Percentiles rank a stretch among this genome's conserved stretches.
Evolutionary conservation across 2,888 invertebrate species (phyloP).

Genomic region (Cerceris ruficornis): DNA sequence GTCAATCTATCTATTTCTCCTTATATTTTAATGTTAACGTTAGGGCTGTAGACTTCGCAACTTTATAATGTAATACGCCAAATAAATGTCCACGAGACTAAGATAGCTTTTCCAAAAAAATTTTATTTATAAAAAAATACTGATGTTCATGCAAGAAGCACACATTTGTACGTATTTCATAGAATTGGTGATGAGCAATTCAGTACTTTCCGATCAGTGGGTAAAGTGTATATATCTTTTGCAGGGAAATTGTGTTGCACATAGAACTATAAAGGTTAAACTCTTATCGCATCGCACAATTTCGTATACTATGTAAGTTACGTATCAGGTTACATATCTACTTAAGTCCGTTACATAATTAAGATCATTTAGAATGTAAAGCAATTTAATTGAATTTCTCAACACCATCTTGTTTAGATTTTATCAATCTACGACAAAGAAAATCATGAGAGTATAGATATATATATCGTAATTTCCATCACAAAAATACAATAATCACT

Average conservation of each 20-base stretch:
- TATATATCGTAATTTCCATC: conserved; percentile 12
- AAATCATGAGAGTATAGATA: conserved; percentile 12
- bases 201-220: not conserved
- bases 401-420: conserved; percentile 7
- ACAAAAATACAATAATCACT: conserved; percentile 18
- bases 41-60: too few species aligned
- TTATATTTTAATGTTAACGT: too few species aligned
- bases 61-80: too few species aligned
- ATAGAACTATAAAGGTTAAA: not conserved
- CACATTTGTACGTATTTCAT: conserved; percentile 10
- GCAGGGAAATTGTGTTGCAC: not conserved
- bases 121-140: conserved; percentile 46
- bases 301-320: too few species aligned
- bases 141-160: conserved; percentile 25
- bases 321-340: too few species aligned
- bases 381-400: conserved; percentile 5
- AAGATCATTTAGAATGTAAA: conserved; percentile 10
- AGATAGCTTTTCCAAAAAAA: conserved; percentile 21
- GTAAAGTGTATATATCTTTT: not conserved
- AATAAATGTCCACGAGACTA: too few species aligned
- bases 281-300: too few species aligned
- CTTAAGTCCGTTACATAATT: not conserved
- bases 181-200: not conserved
- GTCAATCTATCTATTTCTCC: too few species aligned
- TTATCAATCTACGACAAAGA: not conserved